A percentile compares a stretch with the other conserved stretches of the same genome.
phyloP scores from a whole-genome alignment of 1,140 invertebrate species.

The Monochamus saltuarius region DNA sequence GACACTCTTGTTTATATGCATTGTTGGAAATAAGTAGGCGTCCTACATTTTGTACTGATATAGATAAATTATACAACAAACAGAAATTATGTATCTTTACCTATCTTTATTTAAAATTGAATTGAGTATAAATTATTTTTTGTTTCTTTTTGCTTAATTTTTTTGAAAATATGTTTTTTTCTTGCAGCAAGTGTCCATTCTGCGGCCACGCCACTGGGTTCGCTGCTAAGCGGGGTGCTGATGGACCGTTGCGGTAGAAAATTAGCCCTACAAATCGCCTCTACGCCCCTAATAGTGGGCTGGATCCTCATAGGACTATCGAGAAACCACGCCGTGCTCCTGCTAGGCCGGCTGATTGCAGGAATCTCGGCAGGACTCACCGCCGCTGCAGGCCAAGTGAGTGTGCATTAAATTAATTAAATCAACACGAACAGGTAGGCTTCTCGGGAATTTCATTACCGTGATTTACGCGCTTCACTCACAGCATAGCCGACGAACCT shows the following conservation, averaged over 20 bases:
- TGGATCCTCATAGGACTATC: slow-evolving; percentile 67
- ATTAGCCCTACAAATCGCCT: slow-evolving; percentile 65
- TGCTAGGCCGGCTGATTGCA: slow-evolving; percentile 66
- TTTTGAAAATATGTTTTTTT: slow-evolving; percentile 1
- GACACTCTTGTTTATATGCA: no score
- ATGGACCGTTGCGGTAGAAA: slow-evolving; percentile 70
- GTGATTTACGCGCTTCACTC: no score
- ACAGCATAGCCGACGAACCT: no score
- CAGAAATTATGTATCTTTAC: no score
- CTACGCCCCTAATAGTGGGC: slow-evolving; percentile 67
- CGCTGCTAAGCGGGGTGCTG: slow-evolving; percentile 68
- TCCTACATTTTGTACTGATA: no score
- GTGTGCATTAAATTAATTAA: slow-evolving; percentile 8
- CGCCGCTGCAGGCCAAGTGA: slow-evolving; percentile 67
- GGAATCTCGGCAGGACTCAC: slow-evolving; percentile 70
- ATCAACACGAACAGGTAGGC: not conserved
- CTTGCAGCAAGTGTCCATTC: slow-evolving; percentile 69
- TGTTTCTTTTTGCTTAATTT: no score
- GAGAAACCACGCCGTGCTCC: slow-evolving; percentile 57
- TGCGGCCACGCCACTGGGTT: slow-evolving; percentile 70
- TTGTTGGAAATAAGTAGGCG: no score
- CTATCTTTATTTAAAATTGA: no score
- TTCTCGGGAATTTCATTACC: not conserved
- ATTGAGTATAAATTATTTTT: no score
- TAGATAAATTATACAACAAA: no score